A percentile compares a stretch with the other conserved stretches of the same genome.
phyloP scores from a whole-genome alignment of 2,797 vertebrate genomes.

The Lepus townsendii region DNA sequence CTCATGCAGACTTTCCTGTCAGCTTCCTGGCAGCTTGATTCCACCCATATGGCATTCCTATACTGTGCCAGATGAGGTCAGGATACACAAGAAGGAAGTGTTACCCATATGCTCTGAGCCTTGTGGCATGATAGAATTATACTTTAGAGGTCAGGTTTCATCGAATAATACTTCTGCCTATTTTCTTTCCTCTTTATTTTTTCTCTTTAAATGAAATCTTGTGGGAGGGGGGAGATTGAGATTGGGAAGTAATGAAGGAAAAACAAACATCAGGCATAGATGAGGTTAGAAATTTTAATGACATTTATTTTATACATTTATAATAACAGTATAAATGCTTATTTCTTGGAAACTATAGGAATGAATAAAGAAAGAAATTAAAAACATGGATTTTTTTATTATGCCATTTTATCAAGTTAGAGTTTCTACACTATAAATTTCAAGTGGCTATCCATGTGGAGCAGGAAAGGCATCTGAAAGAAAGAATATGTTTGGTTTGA shows the following conservation, averaged over 20 bases:
- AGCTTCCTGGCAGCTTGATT: constrained; percentile 45
- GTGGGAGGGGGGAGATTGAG: neutral
- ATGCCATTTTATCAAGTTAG: constrained; percentile 18
- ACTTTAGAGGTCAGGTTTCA: constrained; percentile 47
- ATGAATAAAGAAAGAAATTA: constrained; percentile 50
- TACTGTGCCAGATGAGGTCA: neutral
- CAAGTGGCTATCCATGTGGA: neutral
- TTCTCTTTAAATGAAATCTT: constrained; percentile 55
- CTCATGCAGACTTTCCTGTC: constrained; percentile 50
- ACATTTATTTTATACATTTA: constrained; percentile 29
- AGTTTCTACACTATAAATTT: constrained; percentile 49
- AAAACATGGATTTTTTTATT: constrained; percentile 34
- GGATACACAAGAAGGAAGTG: neutral
- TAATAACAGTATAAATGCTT: constrained; percentile 6
- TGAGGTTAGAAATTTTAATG: constrained; percentile 41
- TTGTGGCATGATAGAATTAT: neutral
- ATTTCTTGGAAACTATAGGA: constrained; percentile 17
- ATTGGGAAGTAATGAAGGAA: neutral
- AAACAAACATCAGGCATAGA: neutral
- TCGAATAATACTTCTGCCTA: neutral
- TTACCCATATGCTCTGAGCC: constrained; percentile 14
- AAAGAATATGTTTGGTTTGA: neutral
- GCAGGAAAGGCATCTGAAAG: neutral
- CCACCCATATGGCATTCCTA: neutral
- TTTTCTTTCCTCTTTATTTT: constrained; percentile 42